Base-by-base conservation (phyloP, 2,797 vertebrate species). In the Bradypodion ventrale region DNA sequence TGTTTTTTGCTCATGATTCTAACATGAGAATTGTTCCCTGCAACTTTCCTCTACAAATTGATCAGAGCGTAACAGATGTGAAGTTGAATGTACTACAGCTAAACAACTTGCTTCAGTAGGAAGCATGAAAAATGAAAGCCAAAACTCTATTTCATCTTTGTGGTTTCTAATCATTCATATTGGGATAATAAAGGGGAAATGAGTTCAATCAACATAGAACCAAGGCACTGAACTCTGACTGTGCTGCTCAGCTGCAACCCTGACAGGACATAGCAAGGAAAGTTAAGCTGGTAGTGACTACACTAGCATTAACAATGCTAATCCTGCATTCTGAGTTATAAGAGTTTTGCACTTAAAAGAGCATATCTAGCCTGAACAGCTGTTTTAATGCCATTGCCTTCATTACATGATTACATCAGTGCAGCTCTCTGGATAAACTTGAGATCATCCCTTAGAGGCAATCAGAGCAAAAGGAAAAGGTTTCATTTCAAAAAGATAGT, bases 151-250 rank as follows among this genome's bases (percentile, higher is more conserved):
- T 89, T 82, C 76, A 78, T 59, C 40, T 85, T 88, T 87, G 15
- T 78, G 15, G 87, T 84, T 92, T 89, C 42, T 78, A 88, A 87
- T 89, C 80, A 76, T 83, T 87, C 83, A 62, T 70, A 12, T 44
- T 80, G 42, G 56, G 25, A 82, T 75, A 75, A n/a, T 72, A 75
- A 2, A 5, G 2, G 70, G 77, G 82, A 79, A 85, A 84, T 79
- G 76, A 85, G 46, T 29, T 46, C 21, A 60, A 5, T 40, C 35
- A 83, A 78, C 85, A 9, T 6, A 21, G 23, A 0, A 32, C 66
- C 40, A 78, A 75, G 4, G 86, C 29, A 16, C 63, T 85, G 63
- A 62, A 88, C 40, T 16, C 59, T 87, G 44, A 56, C 74, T 65
- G 5, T n/a, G 23, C 32, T 63, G 19, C 23, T 9, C 40, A 35